These are phyloP conservation scores for Apistogramma diplotaenia DNA, from an alignment of 2,113 vertebrate genomes.

Conservation along the genomic window DNA sequence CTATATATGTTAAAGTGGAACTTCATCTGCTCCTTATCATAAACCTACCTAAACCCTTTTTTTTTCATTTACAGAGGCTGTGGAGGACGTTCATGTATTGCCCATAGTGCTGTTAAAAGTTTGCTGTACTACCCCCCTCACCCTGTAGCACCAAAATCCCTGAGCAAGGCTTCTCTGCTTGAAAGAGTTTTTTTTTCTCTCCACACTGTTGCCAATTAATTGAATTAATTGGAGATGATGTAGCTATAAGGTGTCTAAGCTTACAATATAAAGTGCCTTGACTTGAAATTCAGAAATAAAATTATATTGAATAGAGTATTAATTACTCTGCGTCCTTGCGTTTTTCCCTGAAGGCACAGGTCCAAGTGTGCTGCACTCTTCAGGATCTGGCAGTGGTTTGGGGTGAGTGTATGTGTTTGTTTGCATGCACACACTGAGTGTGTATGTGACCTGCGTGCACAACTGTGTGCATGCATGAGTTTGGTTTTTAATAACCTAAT, in stretches of 20 bases:
- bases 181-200: no score
- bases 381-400: background rate
- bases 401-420: background rate
- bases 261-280: background rate
- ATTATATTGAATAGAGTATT: no score
- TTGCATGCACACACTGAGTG: background rate
- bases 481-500: constrained; percentile 49
- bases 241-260: background rate
- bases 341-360: background rate
- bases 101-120: background rate
- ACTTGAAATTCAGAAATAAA: no score
- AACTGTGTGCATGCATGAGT: constrained; percentile 17
- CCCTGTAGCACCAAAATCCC: background rate
- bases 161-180: background rate
- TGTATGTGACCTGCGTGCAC: background rate
- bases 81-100: background rate
- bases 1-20: background rate
- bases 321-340: background rate
- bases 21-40: background rate
- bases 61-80: background rate
- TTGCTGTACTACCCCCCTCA: background rate
- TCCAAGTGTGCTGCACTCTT: background rate
- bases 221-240: background rate
- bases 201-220: no score
- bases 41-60: background rate